Evolutionary conservation across 2,888 invertebrate genomes (phyloP), one percentile per base, ranked within the genome.

Genomic region (Acrobasis consociella): DNA sequence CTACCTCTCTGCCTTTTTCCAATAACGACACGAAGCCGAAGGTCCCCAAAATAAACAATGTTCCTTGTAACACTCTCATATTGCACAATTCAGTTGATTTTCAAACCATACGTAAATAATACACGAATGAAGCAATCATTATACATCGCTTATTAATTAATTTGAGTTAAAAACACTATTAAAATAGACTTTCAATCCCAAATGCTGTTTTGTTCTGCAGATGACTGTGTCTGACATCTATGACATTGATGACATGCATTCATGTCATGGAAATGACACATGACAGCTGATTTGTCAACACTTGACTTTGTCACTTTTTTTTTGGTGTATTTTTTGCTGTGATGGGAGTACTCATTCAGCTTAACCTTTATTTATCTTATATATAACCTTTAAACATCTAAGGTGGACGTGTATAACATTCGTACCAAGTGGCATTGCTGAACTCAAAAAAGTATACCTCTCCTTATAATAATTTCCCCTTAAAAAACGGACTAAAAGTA

Each of bases 1-100:
- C 78, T 75, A 88, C 91, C 89, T 89, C 87, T 78, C 77, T 82
- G 73, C 81, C 81, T 72, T 85, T 82, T 72, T 86, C 81, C 67
- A 84, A 80, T 72, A 80, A 67, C 67, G 82, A 78, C 60, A 83
- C 83, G 67, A 85, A 78, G 70, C 83, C 83, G 70, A 77, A 82
- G 49, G 82, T 81, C 67, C 85, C 80, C 68, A 83, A 80, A 67
- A 85, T 74, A 72, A 87, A 83, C 69, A 89, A 73, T 75, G 81
- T 72, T 63, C 85, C 65, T 71, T 80, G 72, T 69, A 86, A 70
- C 66, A 75, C 69, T 75, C 78, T 84, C 90, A 89, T 91, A 67
- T 75, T 86, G 62, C 37, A 65, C 64, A 64, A 49, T 62, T 46
- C 17, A 63, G 49, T 52, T 17, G 50, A 46, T 56, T 9, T 38